Evolutionary conservation across 1,140 invertebrate species (phyloP).

Genomic region (Trichonephila clavipes): DNA sequence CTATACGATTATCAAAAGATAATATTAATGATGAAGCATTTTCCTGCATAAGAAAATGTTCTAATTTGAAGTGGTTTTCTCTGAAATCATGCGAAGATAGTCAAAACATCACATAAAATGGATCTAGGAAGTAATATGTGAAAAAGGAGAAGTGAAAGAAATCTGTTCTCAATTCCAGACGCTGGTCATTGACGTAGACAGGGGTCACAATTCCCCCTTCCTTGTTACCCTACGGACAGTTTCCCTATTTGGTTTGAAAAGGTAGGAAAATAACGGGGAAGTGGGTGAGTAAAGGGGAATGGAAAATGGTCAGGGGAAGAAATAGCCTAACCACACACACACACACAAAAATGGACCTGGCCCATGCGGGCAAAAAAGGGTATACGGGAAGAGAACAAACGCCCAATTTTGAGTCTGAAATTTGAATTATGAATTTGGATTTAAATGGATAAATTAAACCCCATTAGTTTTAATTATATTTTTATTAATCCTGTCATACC

Average conservation of each 20-base stretch:
- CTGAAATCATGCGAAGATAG: no score
- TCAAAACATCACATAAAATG: no score
- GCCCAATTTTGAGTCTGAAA: neutral
- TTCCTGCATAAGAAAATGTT: no score
- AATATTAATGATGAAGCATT: no score
- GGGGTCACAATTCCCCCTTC: neutral
- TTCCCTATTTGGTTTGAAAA: neutral
- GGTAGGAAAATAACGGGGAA: neutral
- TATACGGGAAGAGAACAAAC: neutral
- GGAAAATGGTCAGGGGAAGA: neutral
- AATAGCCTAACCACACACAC: conserved; percentile 33
- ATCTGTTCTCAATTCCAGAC: no score
- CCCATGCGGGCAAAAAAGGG: conserved; percentile 2
- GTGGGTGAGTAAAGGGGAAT: neutral
- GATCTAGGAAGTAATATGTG: no score
- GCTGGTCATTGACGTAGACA: no score
- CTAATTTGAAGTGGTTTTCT: no score
- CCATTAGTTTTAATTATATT: no score
- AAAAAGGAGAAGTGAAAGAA: no score
- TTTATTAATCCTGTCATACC: no score
- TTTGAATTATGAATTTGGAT: neutral
- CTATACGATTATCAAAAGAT: no score
- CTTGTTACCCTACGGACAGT: neutral
- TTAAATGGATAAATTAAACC: neutral
- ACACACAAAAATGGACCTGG: conserved; percentile 7